A percentile compares a stretch with the other conserved stretches of the same genome.
Conservation (phyloP, 2,113 vertebrate species). For the Lepisosteus osseus region DNA sequence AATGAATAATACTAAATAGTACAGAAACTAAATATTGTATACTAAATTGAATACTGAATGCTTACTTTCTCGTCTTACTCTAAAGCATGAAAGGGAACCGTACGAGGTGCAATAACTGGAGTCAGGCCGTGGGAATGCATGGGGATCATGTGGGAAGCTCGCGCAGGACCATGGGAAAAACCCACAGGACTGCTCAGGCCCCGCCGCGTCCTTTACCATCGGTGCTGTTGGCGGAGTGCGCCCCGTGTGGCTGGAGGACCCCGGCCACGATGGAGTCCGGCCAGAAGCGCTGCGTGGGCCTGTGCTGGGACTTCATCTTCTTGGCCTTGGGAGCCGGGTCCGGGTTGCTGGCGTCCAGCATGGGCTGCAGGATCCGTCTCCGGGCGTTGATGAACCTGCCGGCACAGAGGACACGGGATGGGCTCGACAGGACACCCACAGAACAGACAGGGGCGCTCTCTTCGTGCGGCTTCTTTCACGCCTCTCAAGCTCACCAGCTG, state of each 20-base stretch:
- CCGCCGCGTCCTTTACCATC: slow-evolving; percentile 70
- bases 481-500: too few relatives aligned
- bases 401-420: too few relatives aligned
- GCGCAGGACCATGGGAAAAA: background rate
- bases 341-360: slow-evolving; percentile 96
- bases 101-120: background rate
- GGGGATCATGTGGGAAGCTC: background rate
- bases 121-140: background rate
- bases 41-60: too few relatives aligned
- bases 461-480: too few relatives aligned
- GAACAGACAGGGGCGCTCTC: too few relatives aligned
- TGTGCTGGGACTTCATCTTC: slow-evolving; percentile 98
- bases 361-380: slow-evolving; percentile 93
- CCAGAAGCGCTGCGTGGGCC: slow-evolving; percentile 96
- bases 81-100: too few relatives aligned
- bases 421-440: too few relatives aligned
- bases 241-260: slow-evolving; percentile 86
- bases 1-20: too few relatives aligned
- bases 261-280: slow-evolving; percentile 95
- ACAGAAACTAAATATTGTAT: too few relatives aligned
- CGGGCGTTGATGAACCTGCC: slow-evolving; percentile 95
- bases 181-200: too few relatives aligned
- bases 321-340: slow-evolving; percentile 96
- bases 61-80: too few relatives aligned
- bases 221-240: slow-evolving; percentile 76